A percentile compares a stretch with the other conserved stretches of the same genome.
phyloP scores from a whole-genome alignment of 2,888 invertebrate species.

The Himalopsyche japonica region DNA sequence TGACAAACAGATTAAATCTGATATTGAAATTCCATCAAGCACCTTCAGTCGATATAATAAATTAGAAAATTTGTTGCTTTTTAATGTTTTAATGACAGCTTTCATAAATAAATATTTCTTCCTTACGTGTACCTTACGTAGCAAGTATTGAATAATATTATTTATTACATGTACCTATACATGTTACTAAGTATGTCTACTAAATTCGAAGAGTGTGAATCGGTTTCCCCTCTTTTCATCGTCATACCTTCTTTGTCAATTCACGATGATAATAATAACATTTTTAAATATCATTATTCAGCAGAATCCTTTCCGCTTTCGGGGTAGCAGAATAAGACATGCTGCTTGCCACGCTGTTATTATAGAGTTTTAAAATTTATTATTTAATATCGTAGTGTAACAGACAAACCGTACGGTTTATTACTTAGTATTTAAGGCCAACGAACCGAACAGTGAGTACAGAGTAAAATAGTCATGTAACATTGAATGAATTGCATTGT shows the following conservation, averaged over 20 bases:
- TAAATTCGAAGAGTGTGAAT: neutral
- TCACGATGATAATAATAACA: conserved; percentile 35
- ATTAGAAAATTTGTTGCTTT: no score
- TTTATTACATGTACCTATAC: no score
- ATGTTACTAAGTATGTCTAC: neutral
- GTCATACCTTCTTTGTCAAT: neutral
- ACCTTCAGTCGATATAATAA: no score
- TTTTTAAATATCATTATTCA: conserved; percentile 40
- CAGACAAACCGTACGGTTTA: neutral
- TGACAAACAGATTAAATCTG: no score
- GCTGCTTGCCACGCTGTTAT: neutral
- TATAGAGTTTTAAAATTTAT: neutral
- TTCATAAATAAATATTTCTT: no score
- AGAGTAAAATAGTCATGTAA: neutral
- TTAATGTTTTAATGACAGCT: no score
- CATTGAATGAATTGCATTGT: neutral
- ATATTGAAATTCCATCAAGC: no score
- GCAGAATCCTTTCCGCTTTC: conserved; percentile 27
- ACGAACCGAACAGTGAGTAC: no score
- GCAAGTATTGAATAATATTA: no score
- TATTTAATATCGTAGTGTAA: neutral
- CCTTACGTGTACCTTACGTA: no score
- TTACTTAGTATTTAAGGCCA: neutral
- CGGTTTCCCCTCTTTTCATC: neutral
- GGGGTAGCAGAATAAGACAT: conserved; percentile 5